phyloP scores from a whole-genome alignment of 2,797 vertebrate genomes.

The Eleutherodactylus coqui region DNA sequence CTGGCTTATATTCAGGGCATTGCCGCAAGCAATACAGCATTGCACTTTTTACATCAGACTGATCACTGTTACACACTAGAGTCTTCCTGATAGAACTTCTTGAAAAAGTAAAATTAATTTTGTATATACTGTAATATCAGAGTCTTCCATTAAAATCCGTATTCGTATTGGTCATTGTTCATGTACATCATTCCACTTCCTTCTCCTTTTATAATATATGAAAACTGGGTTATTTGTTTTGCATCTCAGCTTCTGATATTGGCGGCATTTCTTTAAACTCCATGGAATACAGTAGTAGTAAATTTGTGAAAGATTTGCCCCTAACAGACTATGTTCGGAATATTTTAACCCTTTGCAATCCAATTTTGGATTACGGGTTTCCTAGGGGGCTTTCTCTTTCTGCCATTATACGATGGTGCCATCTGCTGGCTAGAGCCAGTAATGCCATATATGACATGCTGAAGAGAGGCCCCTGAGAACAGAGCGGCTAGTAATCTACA shows the following conservation, averaged over 20 bases:
- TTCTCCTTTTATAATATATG: background rate
- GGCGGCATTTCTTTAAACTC: background rate
- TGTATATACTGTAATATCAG: constrained; percentile 25
- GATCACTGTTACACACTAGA: background rate
- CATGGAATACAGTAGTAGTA: background rate
- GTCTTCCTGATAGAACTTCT: background rate
- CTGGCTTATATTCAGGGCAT: background rate
- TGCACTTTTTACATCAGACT: constrained; percentile 25
- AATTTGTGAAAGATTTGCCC: no score
- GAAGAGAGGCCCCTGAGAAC: no score
- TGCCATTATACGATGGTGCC: no score
- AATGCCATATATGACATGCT: no score
- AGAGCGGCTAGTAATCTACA: no score
- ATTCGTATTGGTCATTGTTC: background rate
- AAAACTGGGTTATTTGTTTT: background rate
- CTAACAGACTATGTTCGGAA: no score
- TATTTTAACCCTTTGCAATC: no score
- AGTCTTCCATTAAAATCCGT: constrained; percentile 26
- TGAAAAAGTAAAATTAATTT: constrained; percentile 1
- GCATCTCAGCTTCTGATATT: background rate
- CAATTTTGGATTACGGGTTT: no score
- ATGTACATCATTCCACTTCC: background rate
- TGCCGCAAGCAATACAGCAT: background rate
- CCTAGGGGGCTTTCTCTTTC: no score
- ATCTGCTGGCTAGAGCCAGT: no score